Conservation (phyloP, 2,888 invertebrate species). For the Lacanobia wlatinum region DNA sequence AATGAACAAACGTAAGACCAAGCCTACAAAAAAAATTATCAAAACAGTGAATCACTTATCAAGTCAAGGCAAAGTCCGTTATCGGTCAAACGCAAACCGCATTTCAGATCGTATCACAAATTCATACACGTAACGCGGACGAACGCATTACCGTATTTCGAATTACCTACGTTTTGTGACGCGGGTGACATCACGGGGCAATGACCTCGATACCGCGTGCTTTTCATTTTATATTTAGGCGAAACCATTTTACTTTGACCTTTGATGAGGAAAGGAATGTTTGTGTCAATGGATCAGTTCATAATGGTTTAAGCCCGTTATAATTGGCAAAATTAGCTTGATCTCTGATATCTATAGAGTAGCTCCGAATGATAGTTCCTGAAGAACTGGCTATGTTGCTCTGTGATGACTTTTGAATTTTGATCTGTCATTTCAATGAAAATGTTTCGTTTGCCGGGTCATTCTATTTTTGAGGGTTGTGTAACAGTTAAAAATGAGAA, state of each 20-base stretch:
- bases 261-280: constrained; percentile 38
- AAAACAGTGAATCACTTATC: constrained; percentile 59
- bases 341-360: constrained; percentile 32
- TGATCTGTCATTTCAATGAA: constrained; percentile 38
- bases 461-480: constrained; percentile 29
- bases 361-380: constrained; percentile 38
- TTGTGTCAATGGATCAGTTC: constrained; percentile 48
- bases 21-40: constrained; percentile 58
- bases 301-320: constrained; percentile 56
- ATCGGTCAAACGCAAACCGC: constrained; percentile 71
- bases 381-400: constrained; percentile 26
- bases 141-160: constrained; percentile 61
- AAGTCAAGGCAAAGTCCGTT: constrained; percentile 75
- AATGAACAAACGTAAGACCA: constrained; percentile 30
- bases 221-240: constrained; percentile 65
- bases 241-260: constrained; percentile 62
- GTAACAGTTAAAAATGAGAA: constrained; percentile 5
- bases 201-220: constrained; percentile 64
- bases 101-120: constrained; percentile 67
- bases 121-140: constrained; percentile 62
- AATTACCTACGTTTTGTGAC: constrained; percentile 64
- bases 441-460: constrained; percentile 17
- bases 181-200: constrained; percentile 66
- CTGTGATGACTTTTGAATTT: constrained; percentile 37
- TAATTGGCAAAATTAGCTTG: constrained; percentile 54